These are phyloP conservation scores for Brenthis ino DNA, from an alignment of 2,888 invertebrate species.

Conservation along the genomic window DNA sequence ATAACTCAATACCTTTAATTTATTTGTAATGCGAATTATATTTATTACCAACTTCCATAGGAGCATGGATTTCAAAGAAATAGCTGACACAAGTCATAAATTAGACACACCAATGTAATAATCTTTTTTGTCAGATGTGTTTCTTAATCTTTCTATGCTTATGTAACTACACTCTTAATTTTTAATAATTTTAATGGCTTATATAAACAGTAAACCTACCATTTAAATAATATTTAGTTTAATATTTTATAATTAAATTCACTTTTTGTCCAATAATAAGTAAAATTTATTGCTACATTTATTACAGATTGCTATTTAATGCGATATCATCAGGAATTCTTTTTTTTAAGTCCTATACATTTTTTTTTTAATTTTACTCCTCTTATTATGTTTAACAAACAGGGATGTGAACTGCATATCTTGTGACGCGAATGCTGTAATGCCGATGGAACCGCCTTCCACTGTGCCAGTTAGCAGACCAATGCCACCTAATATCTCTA, in stretches of 20 bases:
- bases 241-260: neutral
- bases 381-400: neutral
- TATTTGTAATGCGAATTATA: conserved; percentile 1
- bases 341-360: no score
- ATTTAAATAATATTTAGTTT: no score
- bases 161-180: neutral
- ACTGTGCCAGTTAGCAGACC: conserved; percentile 74
- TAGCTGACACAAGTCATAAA: conserved; percentile 3
- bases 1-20: neutral
- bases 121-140: neutral
- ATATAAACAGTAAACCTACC: no score
- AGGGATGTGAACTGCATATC: conserved; percentile 89
- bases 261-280: neutral
- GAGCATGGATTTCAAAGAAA: conserved; percentile 11
- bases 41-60: conserved; percentile 10
- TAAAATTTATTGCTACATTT: no score
- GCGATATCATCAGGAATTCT: no score
- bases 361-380: no score
- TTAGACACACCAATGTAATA: conserved; percentile 3
- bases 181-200: no score
- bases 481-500: conserved; percentile 81
- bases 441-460: conserved; percentile 82
- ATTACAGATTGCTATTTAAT: no score
- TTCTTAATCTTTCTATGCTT: neutral
- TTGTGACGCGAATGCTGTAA: conserved; percentile 88